These are phyloP conservation scores for Equus quagga DNA, from an alignment of 2,113 vertebrate species.

Conservation along the genomic window DNA sequence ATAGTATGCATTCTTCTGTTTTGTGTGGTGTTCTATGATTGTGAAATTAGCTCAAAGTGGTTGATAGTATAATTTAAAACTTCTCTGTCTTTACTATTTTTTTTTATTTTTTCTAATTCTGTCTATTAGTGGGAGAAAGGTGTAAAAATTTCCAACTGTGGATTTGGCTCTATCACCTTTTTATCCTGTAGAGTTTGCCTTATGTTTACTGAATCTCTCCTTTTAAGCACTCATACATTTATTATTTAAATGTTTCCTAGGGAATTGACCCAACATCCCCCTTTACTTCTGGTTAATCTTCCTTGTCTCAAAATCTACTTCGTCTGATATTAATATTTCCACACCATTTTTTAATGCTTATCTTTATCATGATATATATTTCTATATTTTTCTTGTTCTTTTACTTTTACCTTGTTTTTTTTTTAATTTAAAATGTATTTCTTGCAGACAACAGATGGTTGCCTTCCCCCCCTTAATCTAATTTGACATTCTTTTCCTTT, in stretches of 20 bases:
- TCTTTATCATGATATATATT: not conserved
- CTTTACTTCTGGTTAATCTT: not conserved
- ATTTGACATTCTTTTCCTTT: not conserved
- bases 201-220: not conserved
- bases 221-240: not conserved
- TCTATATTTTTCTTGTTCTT: not conserved
- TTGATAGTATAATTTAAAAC: not conserved
- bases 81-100: not conserved
- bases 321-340: not conserved
- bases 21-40: not conserved
- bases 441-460: not conserved
- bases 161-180: not conserved
- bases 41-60: not conserved
- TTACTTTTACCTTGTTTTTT: not conserved
- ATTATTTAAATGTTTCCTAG: conserved; percentile 23
- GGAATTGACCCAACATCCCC: not conserved
- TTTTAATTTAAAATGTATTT: not conserved
- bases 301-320: not conserved
- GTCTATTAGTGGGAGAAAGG: not conserved
- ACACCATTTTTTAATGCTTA: not conserved
- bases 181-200: not conserved
- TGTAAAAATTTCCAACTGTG: not conserved
- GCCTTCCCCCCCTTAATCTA: not conserved
- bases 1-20: not conserved
- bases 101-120: not conserved